These are phyloP conservation scores for Odontomachus brunneus DNA, from an alignment of 1,140 invertebrate species.

Conservation along the genomic window DNA sequence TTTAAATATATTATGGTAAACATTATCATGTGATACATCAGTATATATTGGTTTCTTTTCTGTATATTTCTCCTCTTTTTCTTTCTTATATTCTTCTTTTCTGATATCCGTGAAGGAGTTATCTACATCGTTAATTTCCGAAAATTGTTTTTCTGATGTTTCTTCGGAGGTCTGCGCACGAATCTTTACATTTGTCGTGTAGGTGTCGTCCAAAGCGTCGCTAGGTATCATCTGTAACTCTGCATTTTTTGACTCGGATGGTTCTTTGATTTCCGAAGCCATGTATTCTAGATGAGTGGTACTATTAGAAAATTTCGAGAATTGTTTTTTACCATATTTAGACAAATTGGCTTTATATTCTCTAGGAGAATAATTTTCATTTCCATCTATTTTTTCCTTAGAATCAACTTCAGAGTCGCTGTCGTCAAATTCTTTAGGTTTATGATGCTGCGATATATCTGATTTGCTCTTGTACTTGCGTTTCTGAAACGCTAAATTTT, in stretches of 20 bases:
- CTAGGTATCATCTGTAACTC: constrained; percentile 25
- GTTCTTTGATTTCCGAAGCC: neutral
- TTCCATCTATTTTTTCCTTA: constrained; percentile 48
- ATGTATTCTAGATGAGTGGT: neutral
- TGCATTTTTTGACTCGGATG: neutral
- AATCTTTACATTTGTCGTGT: neutral
- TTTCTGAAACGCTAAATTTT: constrained; percentile 54
- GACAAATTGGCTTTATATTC: constrained; percentile 40
- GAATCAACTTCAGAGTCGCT: constrained; percentile 57
- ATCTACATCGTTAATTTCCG: neutral
- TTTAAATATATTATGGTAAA: constrained; percentile 4
- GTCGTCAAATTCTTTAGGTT: constrained; percentile 43
- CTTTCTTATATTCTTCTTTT: constrained; percentile 3
- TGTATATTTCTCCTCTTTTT: neutral
- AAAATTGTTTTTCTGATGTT: neutral
- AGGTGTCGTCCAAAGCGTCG: neutral
- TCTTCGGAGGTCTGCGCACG: neutral
- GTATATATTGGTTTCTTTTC: neutral
- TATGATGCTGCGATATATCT: constrained; percentile 34
- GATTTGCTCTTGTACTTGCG: constrained; percentile 48
- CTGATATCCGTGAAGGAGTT: neutral
- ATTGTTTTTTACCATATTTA: constrained; percentile 3
- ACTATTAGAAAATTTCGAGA: constrained; percentile 5
- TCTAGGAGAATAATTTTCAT: constrained; percentile 11
- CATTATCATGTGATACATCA: neutral